A percentile compares a stretch with the other conserved stretches of the same genome.
Conservation (phyloP, 1,140 invertebrate genomes). For the Dendroctonus valens region DNA sequence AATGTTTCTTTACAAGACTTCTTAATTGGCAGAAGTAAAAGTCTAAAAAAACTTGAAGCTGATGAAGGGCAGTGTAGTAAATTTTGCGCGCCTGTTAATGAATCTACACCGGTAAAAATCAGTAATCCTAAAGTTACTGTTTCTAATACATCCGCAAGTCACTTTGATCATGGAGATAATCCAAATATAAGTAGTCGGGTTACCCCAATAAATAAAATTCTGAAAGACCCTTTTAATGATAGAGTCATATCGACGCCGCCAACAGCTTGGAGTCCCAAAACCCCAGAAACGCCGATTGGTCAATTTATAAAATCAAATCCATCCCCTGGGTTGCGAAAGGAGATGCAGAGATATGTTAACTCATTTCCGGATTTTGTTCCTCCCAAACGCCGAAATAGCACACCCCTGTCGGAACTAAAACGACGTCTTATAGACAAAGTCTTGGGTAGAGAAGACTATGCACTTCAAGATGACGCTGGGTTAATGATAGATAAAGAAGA, state of each 20-base stretch:
- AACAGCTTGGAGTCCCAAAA: constrained; percentile 51
- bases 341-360: constrained; percentile 54
- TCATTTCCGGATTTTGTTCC: constrained; percentile 52
- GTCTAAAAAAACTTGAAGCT: background rate
- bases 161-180: too few relatives aligned
- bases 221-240: constrained; percentile 40
- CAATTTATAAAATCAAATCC: constrained; percentile 53
- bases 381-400: constrained; percentile 51
- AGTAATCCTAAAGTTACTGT: too few relatives aligned
- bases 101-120: background rate
- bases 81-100: background rate
- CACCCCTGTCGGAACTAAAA: constrained; percentile 58
- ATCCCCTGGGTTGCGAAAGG: constrained; percentile 54
- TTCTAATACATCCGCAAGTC: too few relatives aligned
- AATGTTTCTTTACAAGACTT: constrained; percentile 59
- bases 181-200: constrained; percentile 42
- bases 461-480: constrained; percentile 7
- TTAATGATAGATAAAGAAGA: background rate
- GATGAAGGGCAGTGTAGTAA: background rate
- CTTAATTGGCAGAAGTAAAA: constrained; percentile 59
- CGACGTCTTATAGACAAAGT: constrained; percentile 49
- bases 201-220: constrained; percentile 46
- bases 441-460: constrained; percentile 15
- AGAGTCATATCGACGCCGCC: constrained; percentile 37
- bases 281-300: constrained; percentile 57